Conservation (phyloP, 2,888 invertebrate species). For the Ormyrus pomaceus region DNA sequence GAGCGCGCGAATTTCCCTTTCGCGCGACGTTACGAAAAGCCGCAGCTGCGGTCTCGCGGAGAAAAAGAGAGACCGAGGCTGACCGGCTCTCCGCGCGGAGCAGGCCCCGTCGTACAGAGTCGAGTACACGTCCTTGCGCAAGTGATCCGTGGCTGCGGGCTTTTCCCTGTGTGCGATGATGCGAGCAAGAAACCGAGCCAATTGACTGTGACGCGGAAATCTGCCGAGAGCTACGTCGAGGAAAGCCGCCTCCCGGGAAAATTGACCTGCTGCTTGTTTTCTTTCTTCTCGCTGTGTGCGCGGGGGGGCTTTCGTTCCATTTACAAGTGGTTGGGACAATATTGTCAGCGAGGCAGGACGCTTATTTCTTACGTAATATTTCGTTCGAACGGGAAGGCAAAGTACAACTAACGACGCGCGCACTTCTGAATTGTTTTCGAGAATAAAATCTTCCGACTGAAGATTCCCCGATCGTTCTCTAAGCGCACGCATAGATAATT, state of each 20-base stretch:
- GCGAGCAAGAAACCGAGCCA: neutral
- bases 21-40: conserved; percentile 16
- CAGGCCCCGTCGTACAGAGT: conserved; percentile 22
- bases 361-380: too few species aligned
- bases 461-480: too few species aligned
- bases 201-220: conserved; percentile 41
- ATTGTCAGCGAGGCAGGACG: too few species aligned
- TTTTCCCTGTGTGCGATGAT: conserved; percentile 6
- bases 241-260: too few species aligned
- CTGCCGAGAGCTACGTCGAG: neutral
- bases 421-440: too few species aligned
- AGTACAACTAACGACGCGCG: too few species aligned
- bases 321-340: too few species aligned
- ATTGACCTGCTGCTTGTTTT: too few species aligned
- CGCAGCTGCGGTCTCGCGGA: conserved; percentile 26
- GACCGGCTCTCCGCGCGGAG: neutral
- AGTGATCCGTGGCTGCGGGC: conserved; percentile 6
- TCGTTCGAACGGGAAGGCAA: too few species aligned
- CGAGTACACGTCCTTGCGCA: conserved; percentile 38
- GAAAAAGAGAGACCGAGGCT: conserved; percentile 6
- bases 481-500: conserved; percentile 21
- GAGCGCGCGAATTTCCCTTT: conserved; percentile 18
- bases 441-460: too few species aligned
- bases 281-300: too few species aligned
- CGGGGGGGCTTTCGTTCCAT: too few species aligned